Evolutionary conservation across 2,888 invertebrate genomes (phyloP), one percentile per base, ranked within the genome.

Genomic region (Heliconius aoede): DNA sequence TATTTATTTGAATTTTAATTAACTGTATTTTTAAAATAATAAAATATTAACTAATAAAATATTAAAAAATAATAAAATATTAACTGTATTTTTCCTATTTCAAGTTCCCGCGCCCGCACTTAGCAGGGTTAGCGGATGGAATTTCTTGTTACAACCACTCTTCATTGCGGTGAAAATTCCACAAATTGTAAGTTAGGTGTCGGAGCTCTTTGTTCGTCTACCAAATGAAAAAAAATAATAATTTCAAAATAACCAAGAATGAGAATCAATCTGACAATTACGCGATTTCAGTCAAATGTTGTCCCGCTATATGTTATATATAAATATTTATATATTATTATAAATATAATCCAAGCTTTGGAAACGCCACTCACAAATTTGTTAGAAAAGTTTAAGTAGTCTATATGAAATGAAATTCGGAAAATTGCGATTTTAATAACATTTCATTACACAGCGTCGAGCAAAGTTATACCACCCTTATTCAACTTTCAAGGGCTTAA

Each of bases 351-450:
- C 30, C n/a, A 13, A 7, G 67, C 67, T 67, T 11, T 64, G 28
- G n/a, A 24, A n/a, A 24, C 13, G 3, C 67, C 40, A 40, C 55
- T 69, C n/a, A 65, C 64, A 58, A 76, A 76, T 76, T 76, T 58
- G 75, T 76, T 72, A 71, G 71, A 71, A 76, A 71, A 61, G 71
- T 62, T 76, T 40, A 55, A 69, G 69, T 46, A 26, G 40, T 64
- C 36, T 28, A 72, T 32, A 64, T 62, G 55, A 51, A 71, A 64
- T 75, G 71, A 75, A 76, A 75, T 75, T 75, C 69, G 62, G 69
- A 62, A 71, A 75, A 76, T 72, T 76, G 71, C 40, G 55, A 76
- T 76, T 76, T 71, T 71, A 55, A 76, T 76, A 75, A 75, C 75
- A 71, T 76, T 76, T 76, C 71, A 76, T 76, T 76, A 76, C 75